These are phyloP conservation scores for Crotophaga sulcirostris DNA, from an alignment of 2,113 vertebrate species.

Conservation along the genomic window DNA sequence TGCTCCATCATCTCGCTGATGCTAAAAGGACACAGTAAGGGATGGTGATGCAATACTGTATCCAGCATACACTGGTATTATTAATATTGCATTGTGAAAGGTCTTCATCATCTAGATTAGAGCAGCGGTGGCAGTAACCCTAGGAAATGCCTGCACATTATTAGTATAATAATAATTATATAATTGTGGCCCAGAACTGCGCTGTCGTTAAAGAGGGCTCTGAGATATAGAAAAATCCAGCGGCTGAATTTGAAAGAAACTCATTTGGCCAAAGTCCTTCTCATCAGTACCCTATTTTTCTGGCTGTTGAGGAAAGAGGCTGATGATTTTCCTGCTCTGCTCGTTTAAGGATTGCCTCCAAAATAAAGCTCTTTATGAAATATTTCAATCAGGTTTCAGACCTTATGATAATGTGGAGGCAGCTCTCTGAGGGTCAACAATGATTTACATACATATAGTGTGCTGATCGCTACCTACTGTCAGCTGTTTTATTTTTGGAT, in stretches of 20 bases:
- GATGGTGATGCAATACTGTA: background rate
- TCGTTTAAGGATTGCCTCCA: slow-evolving; percentile 42
- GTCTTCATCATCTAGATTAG: slow-evolving; percentile 1
- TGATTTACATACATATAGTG: slow-evolving; percentile 49
- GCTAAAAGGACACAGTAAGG: background rate
- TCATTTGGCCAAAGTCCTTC: background rate
- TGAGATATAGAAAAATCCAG: background rate
- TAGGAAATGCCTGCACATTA: background rate
- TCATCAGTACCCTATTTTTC: slow-evolving; percentile 19
- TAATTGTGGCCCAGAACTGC: background rate
- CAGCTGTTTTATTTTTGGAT: slow-evolving; percentile 68
- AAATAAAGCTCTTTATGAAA: slow-evolving; percentile 60
- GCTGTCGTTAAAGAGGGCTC: background rate
- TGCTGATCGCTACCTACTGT: slow-evolving; percentile 34
- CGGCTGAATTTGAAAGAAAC: background rate
- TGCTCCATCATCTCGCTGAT: background rate
- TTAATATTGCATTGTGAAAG: background rate
- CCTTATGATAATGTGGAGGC: slow-evolving; percentile 51
- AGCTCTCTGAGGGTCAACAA: slow-evolving; percentile 61
- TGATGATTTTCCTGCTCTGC: slow-evolving; percentile 27
- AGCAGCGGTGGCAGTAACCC: background rate
- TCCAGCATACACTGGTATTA: background rate
- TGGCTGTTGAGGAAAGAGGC: background rate
- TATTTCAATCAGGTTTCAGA: slow-evolving; percentile 61
- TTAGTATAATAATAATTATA: background rate